phyloP scores from a whole-genome alignment of 2,888 invertebrate species.

The Plutella xylostella region DNA sequence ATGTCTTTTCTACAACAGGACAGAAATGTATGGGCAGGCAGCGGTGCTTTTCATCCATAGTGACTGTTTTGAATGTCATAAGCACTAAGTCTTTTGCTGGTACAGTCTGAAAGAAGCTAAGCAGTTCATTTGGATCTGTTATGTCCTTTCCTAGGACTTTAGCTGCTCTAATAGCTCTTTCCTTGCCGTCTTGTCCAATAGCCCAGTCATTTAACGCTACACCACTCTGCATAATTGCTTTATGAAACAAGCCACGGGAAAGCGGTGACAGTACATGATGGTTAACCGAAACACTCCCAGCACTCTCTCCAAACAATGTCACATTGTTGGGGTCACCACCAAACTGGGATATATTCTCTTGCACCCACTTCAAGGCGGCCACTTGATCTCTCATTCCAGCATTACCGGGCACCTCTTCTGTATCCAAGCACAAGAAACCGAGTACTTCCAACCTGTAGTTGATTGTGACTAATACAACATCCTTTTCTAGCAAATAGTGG shows the following conservation, averaged over 20 bases:
- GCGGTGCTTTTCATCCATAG: constrained; percentile 32
- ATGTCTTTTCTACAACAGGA: constrained; percentile 39
- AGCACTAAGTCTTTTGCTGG: constrained; percentile 29
- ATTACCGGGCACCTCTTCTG: constrained; percentile 42
- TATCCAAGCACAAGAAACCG: constrained; percentile 37
- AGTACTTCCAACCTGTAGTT: constrained; percentile 47
- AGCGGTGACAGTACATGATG: constrained; percentile 48
- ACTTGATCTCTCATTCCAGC: constrained; percentile 51
- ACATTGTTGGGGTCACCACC: constrained; percentile 43
- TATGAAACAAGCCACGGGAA: constrained; percentile 46
- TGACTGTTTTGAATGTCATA: constrained; percentile 27
- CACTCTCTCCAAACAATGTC: constrained; percentile 52
- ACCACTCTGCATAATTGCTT: constrained; percentile 49
- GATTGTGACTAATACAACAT: constrained; percentile 48
- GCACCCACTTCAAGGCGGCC: constrained; percentile 37
- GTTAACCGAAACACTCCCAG: constrained; percentile 43
- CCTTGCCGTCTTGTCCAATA: constrained; percentile 10
- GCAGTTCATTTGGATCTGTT: constrained; percentile 28
- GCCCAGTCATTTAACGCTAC: constrained; percentile 36
- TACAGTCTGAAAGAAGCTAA: constrained; percentile 30
- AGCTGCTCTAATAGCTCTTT: constrained; percentile 35
- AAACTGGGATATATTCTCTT: constrained; percentile 36
- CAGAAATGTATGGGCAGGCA: constrained; percentile 36
- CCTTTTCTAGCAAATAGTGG: constrained; percentile 40
- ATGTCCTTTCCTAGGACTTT: constrained; percentile 38